Evolutionary conservation across 2,888 invertebrate species (phyloP), one percentile per base, ranked within the genome.

Genomic region (Polyommatus iphigenia): DNA sequence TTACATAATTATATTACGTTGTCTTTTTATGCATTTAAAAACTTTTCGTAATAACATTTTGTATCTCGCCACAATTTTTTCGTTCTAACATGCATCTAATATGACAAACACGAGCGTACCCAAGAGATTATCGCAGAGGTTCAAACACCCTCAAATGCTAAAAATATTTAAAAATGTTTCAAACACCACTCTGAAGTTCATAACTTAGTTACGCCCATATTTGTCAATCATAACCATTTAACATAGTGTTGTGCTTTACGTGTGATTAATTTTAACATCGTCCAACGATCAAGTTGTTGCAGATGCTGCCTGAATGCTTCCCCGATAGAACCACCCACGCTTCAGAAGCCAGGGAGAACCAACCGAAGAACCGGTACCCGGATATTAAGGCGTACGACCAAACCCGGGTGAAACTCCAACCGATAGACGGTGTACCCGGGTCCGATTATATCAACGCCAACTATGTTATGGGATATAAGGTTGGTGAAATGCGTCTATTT

Each of bases 351-450:
- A 95, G 98, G 62, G 98, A 98, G 88, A 98, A 98, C 89, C 94
- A 97, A 18, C 96, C 96, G 81, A 98, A 98, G 94, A 98, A 98
- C 94, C 95, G 98, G 15, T 98, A 98, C 88, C 98, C 98, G 0
- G 98, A 98, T 86, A 98, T 98, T 81, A 98, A 98, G 90, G 97
- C 98, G 0, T 98, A 98, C 88, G 98, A 98, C 92, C 98, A 98
- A 90, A 98, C 98, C 8, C 91, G 98, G 84, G 98, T 98, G 0
- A 97, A 97, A 84, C 90, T 98, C 15, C 94, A 96, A 0, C 96
- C 96, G 85, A 92, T 97, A 8, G 98, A 98, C 85, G 96, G 97
- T 78, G 95, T 97, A 77, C 95, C 95, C 67, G 97, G 97, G 3
- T 97, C 98, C 0, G 98, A 98, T 88, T 98, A 98, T 85, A 98